Evolutionary conservation across 2,888 invertebrate genomes (phyloP).

Genomic region (Lithodes maja): DNA sequence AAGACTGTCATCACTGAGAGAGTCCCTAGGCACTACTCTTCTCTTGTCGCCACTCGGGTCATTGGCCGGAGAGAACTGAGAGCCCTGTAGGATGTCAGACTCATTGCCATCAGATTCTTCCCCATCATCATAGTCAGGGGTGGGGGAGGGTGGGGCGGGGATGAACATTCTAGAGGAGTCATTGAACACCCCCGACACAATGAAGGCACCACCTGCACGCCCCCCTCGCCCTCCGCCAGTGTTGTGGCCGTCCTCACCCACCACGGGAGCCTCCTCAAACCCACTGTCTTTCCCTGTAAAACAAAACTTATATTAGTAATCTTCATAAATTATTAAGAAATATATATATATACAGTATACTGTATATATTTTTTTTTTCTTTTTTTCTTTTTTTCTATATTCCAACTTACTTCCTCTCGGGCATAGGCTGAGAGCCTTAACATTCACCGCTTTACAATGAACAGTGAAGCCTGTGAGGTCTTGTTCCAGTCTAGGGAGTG

Average conservation of each 20-base stretch:
- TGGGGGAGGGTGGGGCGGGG: slow-evolving; percentile 71
- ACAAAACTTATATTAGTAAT: too few species aligned
- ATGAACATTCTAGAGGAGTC: slow-evolving; percentile 71
- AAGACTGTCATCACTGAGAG: slow-evolving; percentile 58
- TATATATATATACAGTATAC: background rate
- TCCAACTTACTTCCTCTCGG: too few species aligned
- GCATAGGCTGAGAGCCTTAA: too few species aligned
- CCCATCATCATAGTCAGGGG: slow-evolving; percentile 71
- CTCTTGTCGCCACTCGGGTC: slow-evolving; percentile 30
- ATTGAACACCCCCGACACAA: slow-evolving; percentile 69
- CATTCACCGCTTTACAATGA: too few species aligned
- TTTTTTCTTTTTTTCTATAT: too few species aligned
- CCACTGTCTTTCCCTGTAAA: slow-evolving; percentile 70
- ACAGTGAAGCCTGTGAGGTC: too few species aligned
- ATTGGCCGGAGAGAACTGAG: slow-evolving; percentile 58
- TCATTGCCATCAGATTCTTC: slow-evolving; percentile 64
- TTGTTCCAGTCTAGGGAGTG: too few species aligned
- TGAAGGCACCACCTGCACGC: slow-evolving; percentile 61
- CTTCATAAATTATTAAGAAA: background rate
- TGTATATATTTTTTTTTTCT: too few species aligned
- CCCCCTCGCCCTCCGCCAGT: slow-evolving; percentile 25
- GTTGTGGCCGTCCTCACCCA: slow-evolving; percentile 46
- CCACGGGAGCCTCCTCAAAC: slow-evolving; percentile 62
- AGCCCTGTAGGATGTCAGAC: slow-evolving; percentile 65
- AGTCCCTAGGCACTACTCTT: slow-evolving; percentile 28